phyloP scores from a whole-genome alignment of 2,797 vertebrate genomes.

The Xyrichtys novacula region DNA sequence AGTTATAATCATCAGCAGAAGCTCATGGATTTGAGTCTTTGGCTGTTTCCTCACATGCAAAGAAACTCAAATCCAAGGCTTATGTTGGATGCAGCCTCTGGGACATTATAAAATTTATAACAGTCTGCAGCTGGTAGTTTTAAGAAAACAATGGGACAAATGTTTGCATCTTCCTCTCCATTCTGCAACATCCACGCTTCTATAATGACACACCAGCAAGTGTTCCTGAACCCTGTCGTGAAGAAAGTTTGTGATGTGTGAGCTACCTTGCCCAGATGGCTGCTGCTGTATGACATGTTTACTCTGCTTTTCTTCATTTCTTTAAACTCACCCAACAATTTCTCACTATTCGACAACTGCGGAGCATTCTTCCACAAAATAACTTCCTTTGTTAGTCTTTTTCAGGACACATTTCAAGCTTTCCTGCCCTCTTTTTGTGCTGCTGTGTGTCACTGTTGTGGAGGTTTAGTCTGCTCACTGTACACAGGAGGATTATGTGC shows the following conservation, averaged over 20 bases:
- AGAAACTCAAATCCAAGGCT: constrained; percentile 34
- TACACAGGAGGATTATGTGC: constrained; percentile 74
- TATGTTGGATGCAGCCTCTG: constrained; percentile 32
- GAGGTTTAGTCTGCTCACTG: constrained; percentile 62
- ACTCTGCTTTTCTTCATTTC: constrained; percentile 18
- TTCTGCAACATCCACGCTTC: constrained; percentile 26
- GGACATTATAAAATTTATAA: constrained; percentile 46
- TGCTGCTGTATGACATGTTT: constrained; percentile 35
- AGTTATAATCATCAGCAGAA: constrained; percentile 30
- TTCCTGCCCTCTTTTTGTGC: constrained; percentile 53
- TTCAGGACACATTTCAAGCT: constrained; percentile 35
- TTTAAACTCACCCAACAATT: constrained; percentile 32
- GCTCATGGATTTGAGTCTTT: constrained; percentile 22
- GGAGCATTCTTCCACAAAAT: constrained; percentile 13
- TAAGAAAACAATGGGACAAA: constrained; percentile 38
- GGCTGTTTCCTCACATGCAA: constrained; percentile 31
- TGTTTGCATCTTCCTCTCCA: constrained; percentile 29
- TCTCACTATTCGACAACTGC: constrained; percentile 9
- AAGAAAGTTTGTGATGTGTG: constrained; percentile 38
- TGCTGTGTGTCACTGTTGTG: constrained; percentile 59
- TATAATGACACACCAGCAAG: constrained; percentile 35
- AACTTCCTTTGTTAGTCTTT: constrained; percentile 41
- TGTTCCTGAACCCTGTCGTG: constrained; percentile 23
- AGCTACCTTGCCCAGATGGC: constrained; percentile 33
- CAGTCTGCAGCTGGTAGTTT: constrained; percentile 40